Evolutionary conservation across 2,888 invertebrate genomes (phyloP).

Genomic region (Drosophila basisetae): DNA sequence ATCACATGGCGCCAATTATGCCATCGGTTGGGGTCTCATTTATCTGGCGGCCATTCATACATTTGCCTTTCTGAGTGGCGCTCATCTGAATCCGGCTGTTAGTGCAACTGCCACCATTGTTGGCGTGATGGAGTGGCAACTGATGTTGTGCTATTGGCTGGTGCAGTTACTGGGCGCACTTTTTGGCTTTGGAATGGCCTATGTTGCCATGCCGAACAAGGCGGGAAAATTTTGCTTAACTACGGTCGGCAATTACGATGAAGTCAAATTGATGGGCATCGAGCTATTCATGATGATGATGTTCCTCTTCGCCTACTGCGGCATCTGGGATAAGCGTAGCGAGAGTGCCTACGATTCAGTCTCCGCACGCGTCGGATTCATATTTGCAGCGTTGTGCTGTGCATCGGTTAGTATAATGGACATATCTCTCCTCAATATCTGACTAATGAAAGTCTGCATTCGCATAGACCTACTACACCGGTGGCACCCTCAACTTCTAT

Average conservation of each 20-base stretch:
- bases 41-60: constrained; percentile 29
- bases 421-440: not conserved
- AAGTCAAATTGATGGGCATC: constrained; percentile 15
- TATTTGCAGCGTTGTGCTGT: constrained; percentile 9
- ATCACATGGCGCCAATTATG: too few species aligned
- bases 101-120: constrained; percentile 33
- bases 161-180: constrained; percentile 42
- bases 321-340: constrained; percentile 45
- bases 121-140: constrained; percentile 31
- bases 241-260: not conserved
- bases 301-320: constrained; percentile 37
- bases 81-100: constrained; percentile 54
- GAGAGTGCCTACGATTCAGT: constrained; percentile 19
- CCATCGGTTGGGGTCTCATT: constrained; percentile 43
- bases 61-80: constrained; percentile 42
- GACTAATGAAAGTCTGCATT: not conserved
- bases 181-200: constrained; percentile 12
- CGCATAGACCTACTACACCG: constrained; percentile 8
- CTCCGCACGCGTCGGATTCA: constrained; percentile 40
- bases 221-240: not conserved
- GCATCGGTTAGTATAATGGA: constrained; percentile 25
- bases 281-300: constrained; percentile 17
- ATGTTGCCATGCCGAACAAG: not conserved
- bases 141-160: constrained; percentile 41
- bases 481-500: constrained; percentile 40